Percentiles rank a stretch among this genome's conserved stretches.
These are phyloP conservation scores for Seira ritae DNA, from an alignment of 2,888 invertebrate genomes.

Conservation along the genomic window DNA sequence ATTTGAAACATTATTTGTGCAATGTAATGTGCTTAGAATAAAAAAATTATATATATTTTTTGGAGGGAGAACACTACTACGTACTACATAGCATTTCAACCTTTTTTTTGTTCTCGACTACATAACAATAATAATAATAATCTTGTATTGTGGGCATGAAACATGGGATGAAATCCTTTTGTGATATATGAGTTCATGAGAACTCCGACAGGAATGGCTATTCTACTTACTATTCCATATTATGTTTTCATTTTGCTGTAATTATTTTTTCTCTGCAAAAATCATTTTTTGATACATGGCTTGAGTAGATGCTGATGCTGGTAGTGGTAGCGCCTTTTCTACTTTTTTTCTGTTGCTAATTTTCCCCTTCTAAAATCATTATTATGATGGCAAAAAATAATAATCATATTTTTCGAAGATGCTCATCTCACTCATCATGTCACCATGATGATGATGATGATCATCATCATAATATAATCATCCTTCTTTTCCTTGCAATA, in stretches of 20 bases:
- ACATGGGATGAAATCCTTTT: conserved; percentile 38
- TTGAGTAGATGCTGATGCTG: background rate
- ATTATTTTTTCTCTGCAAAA: background rate
- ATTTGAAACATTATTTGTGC: background rate
- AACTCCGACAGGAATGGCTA: conserved; percentile 19
- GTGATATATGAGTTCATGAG: conserved; percentile 64
- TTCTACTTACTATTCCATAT: background rate
- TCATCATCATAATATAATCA: conserved; percentile 49
- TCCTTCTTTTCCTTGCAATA: conserved; percentile 30
- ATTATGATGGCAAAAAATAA: conserved; percentile 61
- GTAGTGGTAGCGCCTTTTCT: conserved; percentile 38
- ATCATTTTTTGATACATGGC: conserved; percentile 46
- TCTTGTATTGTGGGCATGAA: conserved; percentile 36
- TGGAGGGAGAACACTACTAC: background rate
- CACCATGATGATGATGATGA: conserved; percentile 54
- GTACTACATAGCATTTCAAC: conserved; percentile 16
- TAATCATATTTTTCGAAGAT: conserved; percentile 62
- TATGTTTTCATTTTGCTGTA: conserved; percentile 1
- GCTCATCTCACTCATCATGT: conserved; percentile 61
- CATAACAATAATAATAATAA: conserved; percentile 42
- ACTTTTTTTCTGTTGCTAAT: conserved; percentile 27
- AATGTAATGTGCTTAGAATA: conserved; percentile 22
- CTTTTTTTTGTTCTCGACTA: conserved; percentile 42
- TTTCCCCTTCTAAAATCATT: conserved; percentile 52
- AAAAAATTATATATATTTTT: conserved; percentile 43